phyloP scores from a whole-genome alignment of 2,797 vertebrate genomes.

The Bryconaethiops microstoma region DNA sequence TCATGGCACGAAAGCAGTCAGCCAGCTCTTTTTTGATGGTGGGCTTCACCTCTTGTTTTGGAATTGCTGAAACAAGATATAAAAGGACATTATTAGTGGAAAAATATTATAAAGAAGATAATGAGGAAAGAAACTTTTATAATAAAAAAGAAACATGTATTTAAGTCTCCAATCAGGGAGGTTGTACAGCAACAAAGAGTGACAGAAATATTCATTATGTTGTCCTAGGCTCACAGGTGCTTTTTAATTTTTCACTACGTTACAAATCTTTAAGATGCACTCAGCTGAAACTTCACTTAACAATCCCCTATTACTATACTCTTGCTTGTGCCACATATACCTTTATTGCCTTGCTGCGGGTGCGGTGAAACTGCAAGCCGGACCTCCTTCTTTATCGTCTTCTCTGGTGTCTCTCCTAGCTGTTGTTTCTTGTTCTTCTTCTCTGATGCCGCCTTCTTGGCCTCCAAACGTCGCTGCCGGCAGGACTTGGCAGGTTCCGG shows the following conservation, averaged over 20 bases:
- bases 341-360: slow-evolving; percentile 76
- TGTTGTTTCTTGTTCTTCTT: slow-evolving; percentile 95
- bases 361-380: slow-evolving; percentile 66
- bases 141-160: background rate
- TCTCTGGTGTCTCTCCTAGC: slow-evolving; percentile 85
- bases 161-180: background rate
- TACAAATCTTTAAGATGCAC: background rate
- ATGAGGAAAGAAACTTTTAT: no score
- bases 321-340: slow-evolving; percentile 53
- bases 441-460: slow-evolving; percentile 90
- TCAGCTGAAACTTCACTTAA: background rate
- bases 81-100: slow-evolving; percentile 9
- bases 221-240: no score
- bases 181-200: no score
- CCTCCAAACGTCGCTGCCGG: slow-evolving; percentile 91
- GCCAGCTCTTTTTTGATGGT: slow-evolving; percentile 82
- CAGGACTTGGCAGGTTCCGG: slow-evolving; percentile 96
- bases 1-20: slow-evolving; percentile 84
- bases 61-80: slow-evolving; percentile 69
- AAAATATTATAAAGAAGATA: background rate
- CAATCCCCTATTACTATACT: background rate
- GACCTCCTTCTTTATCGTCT: slow-evolving; percentile 75
- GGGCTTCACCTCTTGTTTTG: slow-evolving; percentile 89
- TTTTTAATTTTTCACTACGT: background rate
- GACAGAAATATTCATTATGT: no score